Percentiles rank a stretch among this genome's conserved stretches.
These are phyloP conservation scores for Luehdorfia chinensis DNA, from an alignment of 1,140 invertebrate species.

Conservation along the genomic window DNA sequence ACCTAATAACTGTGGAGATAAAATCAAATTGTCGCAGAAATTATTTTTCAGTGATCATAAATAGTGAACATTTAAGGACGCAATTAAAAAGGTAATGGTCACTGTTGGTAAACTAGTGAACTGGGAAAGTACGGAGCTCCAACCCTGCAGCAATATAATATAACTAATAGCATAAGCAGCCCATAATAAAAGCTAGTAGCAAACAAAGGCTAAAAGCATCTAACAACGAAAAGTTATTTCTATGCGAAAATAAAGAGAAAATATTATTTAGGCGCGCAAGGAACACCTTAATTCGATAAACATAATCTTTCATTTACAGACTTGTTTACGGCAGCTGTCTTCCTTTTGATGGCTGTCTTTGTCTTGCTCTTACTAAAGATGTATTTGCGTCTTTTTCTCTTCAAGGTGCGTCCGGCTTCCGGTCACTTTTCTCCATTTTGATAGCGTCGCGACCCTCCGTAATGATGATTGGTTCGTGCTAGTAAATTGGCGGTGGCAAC, in stretches of 20 bases:
- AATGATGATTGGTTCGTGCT: conserved; percentile 66
- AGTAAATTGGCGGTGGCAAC: conserved; percentile 55
- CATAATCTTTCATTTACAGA: conserved; percentile 73
- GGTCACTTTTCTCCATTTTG: conserved; percentile 45
- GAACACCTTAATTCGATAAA: conserved; percentile 71
- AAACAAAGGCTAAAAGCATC: conserved; percentile 18
- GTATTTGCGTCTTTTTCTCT: conserved; percentile 32
- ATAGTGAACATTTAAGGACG: no score
- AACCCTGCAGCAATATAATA: no score
- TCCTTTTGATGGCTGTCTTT: conserved; percentile 26
- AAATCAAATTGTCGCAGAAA: no score
- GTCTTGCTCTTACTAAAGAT: conserved; percentile 17
- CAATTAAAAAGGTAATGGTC: no score
- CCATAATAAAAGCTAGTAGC: conserved; percentile 1
- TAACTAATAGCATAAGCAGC: no score
- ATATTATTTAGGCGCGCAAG: conserved; percentile 60
- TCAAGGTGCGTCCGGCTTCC: conserved; percentile 48
- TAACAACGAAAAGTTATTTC: conserved; percentile 42
- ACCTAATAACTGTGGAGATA: no score
- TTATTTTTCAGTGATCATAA: no score
- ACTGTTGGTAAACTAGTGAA: no score
- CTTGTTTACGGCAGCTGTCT: conserved; percentile 56
- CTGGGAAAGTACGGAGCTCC: no score
- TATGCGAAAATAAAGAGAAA: conserved; percentile 47
- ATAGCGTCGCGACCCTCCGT: conserved; percentile 47